Base-by-base conservation (phyloP, 2,888 invertebrate genomes). In the Teinopalpus imperialis region DNA sequence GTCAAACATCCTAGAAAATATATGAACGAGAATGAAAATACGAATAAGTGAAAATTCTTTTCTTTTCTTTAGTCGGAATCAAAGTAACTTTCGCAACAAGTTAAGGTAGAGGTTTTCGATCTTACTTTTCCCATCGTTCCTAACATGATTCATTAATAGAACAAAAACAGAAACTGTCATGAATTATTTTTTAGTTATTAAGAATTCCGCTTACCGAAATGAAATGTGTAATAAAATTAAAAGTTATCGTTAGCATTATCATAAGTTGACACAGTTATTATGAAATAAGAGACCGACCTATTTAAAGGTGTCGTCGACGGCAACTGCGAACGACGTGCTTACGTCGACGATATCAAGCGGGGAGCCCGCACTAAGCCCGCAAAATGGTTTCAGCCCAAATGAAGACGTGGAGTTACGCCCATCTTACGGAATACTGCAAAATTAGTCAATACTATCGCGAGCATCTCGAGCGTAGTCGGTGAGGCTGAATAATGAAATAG, bases 401-500 rank as follows among this genome's bases (percentile, higher is more conserved):
- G 79, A 83, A 77, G 75, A 71, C 56, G 76, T 65, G 63, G 41
- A 66, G 62, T 52, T 29, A 43, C 66, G 61, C 63, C 67, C 69
- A 69, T 69, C 74, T 67, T 65, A 74, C 69, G 52, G 70, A 70
- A 74, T 74, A 79, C 72, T 79, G 70, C 73, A 66, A 78, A 85
- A 86, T 86, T 87, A 81, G 83, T 82, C 82, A 80, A 79, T 81
- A 73, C 78, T 81, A 85, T 81, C 81, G 68, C 69, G 57, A 65
- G 66, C 69, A 81, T 86, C 80, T 79, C 64, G 63, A 69, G 66
- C 62, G 68, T 63, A 74, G 66, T 70, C 71, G 68, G 68, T 65
- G 70, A 71, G 66, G 67, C 74, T 74, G 83, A 85, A 85, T 86
- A 87, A 87, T 86, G 79, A 82, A 86, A 86, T 85, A 82, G 82